Conservation (phyloP, 2,888 invertebrate genomes). For the Clostera curtula region DNA sequence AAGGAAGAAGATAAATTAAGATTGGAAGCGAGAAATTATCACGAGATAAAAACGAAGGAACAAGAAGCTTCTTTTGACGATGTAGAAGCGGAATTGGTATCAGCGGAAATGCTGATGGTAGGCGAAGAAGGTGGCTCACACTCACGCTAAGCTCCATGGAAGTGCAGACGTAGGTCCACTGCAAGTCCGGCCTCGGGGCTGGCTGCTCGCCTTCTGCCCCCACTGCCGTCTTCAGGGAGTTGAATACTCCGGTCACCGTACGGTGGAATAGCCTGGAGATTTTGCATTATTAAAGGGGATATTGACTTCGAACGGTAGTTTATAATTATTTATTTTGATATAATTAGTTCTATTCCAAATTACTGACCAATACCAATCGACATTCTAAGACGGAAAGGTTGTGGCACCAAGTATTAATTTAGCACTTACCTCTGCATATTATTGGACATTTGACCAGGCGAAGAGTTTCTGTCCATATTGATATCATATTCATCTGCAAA, state of each 20-base stretch:
- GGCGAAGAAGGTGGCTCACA: conserved; percentile 6
- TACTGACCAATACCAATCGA: no score
- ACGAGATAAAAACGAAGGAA: no score
- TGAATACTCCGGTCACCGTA: conserved; percentile 86
- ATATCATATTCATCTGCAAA: conserved; percentile 60
- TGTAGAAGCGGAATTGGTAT: no score
- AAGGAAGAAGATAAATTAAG: no score
- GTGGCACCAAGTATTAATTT: background rate
- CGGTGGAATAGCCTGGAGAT: conserved; percentile 79
- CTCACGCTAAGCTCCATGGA: conserved; percentile 45
- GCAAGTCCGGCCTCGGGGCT: conserved; percentile 40
- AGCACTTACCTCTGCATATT: conserved; percentile 61
- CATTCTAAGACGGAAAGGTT: background rate
- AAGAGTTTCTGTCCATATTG: conserved; percentile 42
- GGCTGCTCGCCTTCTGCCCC: conserved; percentile 50
- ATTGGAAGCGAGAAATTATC: no score
- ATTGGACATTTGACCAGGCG: conserved; percentile 57
- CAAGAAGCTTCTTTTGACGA: no score
- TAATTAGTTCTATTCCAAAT: no score
- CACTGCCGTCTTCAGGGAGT: conserved; percentile 82
- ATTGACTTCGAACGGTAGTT: no score
- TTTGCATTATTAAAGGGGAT: no score
- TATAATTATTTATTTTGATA: no score
- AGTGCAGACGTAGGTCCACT: conserved; percentile 55
- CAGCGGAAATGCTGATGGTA: no score